Evolutionary conservation across 2,888 invertebrate genomes (phyloP).

Genomic region (Nomada ferruginata): DNA sequence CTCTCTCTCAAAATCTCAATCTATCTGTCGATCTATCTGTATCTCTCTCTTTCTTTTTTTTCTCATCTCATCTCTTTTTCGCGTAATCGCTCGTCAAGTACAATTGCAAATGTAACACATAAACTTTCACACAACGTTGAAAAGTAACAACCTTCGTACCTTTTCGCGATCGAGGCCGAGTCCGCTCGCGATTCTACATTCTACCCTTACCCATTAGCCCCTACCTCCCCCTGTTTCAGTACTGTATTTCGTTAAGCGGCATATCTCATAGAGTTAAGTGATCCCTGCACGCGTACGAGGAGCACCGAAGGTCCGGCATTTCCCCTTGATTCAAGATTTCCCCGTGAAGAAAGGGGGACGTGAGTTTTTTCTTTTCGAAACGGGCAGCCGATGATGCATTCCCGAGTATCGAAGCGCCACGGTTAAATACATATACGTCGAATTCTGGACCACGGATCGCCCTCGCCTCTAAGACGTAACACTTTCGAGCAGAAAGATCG

Average conservation of each 20-base stretch:
- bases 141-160: slow-evolving; percentile 72
- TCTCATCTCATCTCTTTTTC: slow-evolving; percentile 39
- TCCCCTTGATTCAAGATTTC: neutral
- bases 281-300: slow-evolving; percentile 49
- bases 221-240: slow-evolving; percentile 35
- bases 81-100: slow-evolving; percentile 75
- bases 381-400: slow-evolving; percentile 21
- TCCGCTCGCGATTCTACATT: slow-evolving; percentile 32
- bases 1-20: neutral
- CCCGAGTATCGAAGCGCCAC: slow-evolving; percentile 12
- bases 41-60: slow-evolving; percentile 6
- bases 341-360: neutral
- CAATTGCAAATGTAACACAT: slow-evolving; percentile 63
- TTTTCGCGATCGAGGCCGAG: slow-evolving; percentile 50
- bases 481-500: slow-evolving; percentile 64
- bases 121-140: slow-evolving; percentile 52
- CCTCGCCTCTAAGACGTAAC: slow-evolving; percentile 57
- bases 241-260: slow-evolving; percentile 61
- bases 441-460: slow-evolving; percentile 54
- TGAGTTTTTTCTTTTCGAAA: neutral
- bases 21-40: too few relatives aligned
- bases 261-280: slow-evolving; percentile 68
- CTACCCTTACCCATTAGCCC: slow-evolving; percentile 22
- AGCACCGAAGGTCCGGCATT: slow-evolving; percentile 51
- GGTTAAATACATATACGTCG: slow-evolving; percentile 36